Percentiles rank a stretch among this genome's conserved stretches.
Conservation (phyloP, 1,140 invertebrate species). For the Stratiolaelaps scimitus region DNA sequence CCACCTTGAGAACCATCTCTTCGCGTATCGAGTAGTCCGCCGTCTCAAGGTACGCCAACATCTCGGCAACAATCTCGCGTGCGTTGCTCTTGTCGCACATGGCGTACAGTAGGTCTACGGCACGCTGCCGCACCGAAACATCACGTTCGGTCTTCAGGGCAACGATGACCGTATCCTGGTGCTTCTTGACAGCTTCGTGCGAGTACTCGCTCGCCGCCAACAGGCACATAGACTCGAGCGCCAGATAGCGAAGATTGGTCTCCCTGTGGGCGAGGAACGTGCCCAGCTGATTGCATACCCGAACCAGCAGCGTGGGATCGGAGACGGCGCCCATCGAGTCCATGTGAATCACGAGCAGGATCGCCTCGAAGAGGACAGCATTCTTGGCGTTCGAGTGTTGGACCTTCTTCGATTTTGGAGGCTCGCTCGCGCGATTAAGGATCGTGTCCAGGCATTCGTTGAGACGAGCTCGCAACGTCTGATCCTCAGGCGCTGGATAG, state of each 20-base stretch:
- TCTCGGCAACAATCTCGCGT: conserved; percentile 98
- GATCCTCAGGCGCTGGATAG: conserved; percentile 75
- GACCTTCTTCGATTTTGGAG: conserved; percentile 99
- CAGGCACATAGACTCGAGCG: conserved; percentile 98
- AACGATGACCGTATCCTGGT: conserved; percentile 97
- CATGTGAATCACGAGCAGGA: conserved; percentile 98
- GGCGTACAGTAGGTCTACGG: conserved; percentile 94
- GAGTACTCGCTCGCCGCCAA: conserved; percentile 98
- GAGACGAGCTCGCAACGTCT: conserved; percentile 78
- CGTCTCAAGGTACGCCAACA: conserved; percentile 96
- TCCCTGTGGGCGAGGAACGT: conserved; percentile 97
- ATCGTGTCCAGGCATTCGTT: conserved; percentile 99
- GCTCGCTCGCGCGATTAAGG: conserved; percentile 97
- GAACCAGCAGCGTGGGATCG: conserved; percentile 89
- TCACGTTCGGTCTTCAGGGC: conserved; percentile 99
- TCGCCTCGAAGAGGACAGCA: conserved; percentile 98
- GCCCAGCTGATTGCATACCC: conserved; percentile 96
- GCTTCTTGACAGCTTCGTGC: conserved; percentile 99
- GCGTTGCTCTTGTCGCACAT: conserved; percentile 99
- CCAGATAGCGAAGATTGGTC: conserved; percentile 94
- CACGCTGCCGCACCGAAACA: conserved; percentile 93
- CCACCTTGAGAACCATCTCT: conserved; percentile 99
- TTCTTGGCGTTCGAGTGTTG: conserved; percentile 99
- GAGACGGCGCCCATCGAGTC: conserved; percentile 46
- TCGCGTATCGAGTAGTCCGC: conserved; percentile 99